Evolutionary conservation across 2,888 invertebrate genomes (phyloP), one percentile per base, ranked within the genome.

Genomic region (Synergus umbraculus): DNA sequence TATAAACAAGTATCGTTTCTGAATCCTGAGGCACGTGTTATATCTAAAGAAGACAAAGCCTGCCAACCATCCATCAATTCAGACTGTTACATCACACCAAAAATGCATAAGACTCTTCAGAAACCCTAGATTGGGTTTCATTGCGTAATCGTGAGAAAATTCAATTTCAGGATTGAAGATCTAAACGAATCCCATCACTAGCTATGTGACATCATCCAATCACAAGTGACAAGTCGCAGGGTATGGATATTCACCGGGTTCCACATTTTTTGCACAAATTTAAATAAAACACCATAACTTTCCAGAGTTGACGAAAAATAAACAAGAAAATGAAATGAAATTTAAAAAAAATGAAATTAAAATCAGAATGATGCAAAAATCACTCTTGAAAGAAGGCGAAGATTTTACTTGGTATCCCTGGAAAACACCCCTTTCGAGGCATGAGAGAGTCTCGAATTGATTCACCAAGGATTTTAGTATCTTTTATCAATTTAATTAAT

Each of bases 41-140:
- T 37, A 49, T 15, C 22, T 49, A 22, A 46, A 67, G 15, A 73
- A 37, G 73, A 73, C 73, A 73, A 73, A 73, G 54, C 37, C 73
- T 73, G 37, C 54, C 73, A 73, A 54, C 37, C 37, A 37, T 18
- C 12, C 0, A 67, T n/a, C 15, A 44, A 49, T 73, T 29, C 22
- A 9, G 22, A 69, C 37, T 54, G 41, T 73, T 73, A 73, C 73
- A 54, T 73, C 73, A 73, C 22, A 37, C n/a, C 49, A 22, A 73
- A 73, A 73, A 73, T 73, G 37, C n/a, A 22, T 46, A 46, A 64
- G 37, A 18, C 44, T 44, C 66, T 18, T 5, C 12, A 66, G 69
- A 69, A 29, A 54, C 37, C 29, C 73, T 73, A 37, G n/a, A 73
- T 73, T 73, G 37, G 73, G 73, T 49, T 73, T 73, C 73, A 73